A percentile compares a stretch with the other conserved stretches of the same genome.
Evolutionary conservation across 2,888 invertebrate genomes (phyloP).

Genomic region (Lapara coniferarum): DNA sequence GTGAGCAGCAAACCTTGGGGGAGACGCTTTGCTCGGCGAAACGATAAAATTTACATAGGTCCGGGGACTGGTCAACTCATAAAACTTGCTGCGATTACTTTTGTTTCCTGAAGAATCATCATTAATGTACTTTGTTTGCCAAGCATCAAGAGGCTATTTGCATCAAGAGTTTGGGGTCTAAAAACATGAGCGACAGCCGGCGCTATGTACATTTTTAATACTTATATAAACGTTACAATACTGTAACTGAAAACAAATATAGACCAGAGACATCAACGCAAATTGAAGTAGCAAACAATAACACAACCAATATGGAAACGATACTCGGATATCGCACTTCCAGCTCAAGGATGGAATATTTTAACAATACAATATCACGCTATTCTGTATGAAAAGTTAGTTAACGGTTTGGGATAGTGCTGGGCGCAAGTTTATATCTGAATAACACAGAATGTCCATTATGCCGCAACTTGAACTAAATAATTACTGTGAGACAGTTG

Average conservation of each 20-base stretch:
- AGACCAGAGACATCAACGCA: neutral
- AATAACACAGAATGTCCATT: conserved; percentile 44
- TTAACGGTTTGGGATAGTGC: neutral
- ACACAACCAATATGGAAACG: too few species aligned
- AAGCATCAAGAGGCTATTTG: conserved; percentile 19
- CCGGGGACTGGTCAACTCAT: conserved; percentile 50
- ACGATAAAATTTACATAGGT: conserved; percentile 71
- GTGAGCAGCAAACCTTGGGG: conserved; percentile 44
- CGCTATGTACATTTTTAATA: neutral
- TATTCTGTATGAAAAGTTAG: neutral
- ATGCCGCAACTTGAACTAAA: conserved; percentile 37
- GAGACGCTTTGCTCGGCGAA: conserved; percentile 52
- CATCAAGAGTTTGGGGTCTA: neutral
- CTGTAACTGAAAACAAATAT: neutral
- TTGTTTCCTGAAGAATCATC: conserved; percentile 25
- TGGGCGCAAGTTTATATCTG: conserved; percentile 25
- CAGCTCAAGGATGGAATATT: neutral
- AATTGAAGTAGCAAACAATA: neutral
- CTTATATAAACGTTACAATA: neutral
- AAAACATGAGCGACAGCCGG: conserved; percentile 10
- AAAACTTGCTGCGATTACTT: conserved; percentile 50
- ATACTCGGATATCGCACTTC: too few species aligned
- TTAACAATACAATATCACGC: neutral
- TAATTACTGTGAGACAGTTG: conserved; percentile 35
- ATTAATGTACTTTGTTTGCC: conserved; percentile 31